These are phyloP conservation scores for Eudyptes chrysolophus DNA, from an alignment of 2,113 vertebrate genomes.

Conservation along the genomic window DNA sequence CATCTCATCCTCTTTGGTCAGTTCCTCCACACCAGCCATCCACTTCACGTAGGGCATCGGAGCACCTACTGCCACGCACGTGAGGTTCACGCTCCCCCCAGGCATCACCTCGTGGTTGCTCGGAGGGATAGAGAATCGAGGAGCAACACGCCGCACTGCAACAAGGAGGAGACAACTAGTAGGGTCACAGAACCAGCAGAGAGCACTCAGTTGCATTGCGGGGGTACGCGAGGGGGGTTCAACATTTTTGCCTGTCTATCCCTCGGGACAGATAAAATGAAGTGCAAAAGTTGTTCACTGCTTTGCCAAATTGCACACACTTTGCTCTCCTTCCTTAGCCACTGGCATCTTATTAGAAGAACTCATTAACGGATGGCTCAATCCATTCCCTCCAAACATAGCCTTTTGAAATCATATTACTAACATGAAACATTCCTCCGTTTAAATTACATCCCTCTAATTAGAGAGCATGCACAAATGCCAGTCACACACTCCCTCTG, in stretches of 20 bases:
- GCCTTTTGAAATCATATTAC: conserved; percentile 53
- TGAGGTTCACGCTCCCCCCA: conserved; percentile 94
- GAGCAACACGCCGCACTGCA: conserved; percentile 94
- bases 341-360: conserved; percentile 39
- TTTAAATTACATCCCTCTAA: conserved; percentile 39
- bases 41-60: conserved; percentile 98
- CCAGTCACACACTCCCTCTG: conserved; percentile 20
- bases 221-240: background rate
- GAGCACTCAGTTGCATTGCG: fast-evolving
- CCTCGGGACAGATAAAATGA: conserved; percentile 37
- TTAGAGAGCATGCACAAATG: conserved; percentile 47
- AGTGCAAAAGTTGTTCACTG: conserved; percentile 11
- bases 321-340: conserved; percentile 46
- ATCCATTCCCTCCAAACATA: conserved; percentile 23
- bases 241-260: conserved; percentile 6
- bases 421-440: conserved; percentile 43
- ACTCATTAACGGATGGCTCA: conserved; percentile 44
- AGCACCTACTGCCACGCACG: conserved; percentile 94
- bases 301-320: conserved; percentile 32
- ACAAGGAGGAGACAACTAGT: conserved; percentile 77
- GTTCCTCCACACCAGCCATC: conserved; percentile 86
- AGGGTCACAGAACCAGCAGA: conserved; percentile 17
- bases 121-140: conserved; percentile 98
- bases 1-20: conserved; percentile 94
- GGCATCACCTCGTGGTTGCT: conserved; percentile 97